These are phyloP conservation scores for Barypeithes pellucidus DNA, from an alignment of 2,888 invertebrate genomes.

Conservation along the genomic window DNA sequence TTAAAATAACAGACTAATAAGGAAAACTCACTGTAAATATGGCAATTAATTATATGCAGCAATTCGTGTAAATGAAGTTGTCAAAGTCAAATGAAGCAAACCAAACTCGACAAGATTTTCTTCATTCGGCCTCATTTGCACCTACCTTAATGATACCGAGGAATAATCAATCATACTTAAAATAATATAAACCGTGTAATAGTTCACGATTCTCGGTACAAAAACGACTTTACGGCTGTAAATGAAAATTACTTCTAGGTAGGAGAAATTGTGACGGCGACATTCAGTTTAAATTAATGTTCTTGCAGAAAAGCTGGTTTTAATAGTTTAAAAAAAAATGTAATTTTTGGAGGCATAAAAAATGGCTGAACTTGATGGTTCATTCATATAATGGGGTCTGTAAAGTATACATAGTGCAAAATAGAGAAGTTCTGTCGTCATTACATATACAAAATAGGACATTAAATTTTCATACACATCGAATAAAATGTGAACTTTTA, in stretches of 20 bases:
- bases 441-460: no score
- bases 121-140: conserved; percentile 43
- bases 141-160: conserved; percentile 37
- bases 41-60: conserved; percentile 27
- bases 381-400: no score
- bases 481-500: no score
- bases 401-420: no score
- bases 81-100: conserved; percentile 37
- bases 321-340: no score
- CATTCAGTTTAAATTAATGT: conserved; percentile 37
- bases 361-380: no score
- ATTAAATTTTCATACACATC: no score
- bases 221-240: conserved; percentile 29
- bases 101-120: conserved; percentile 40
- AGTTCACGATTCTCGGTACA: conserved; percentile 43
- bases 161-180: conserved; percentile 45
- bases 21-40: conserved; percentile 7
- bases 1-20: background rate
- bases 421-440: no score
- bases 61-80: conserved; percentile 38
- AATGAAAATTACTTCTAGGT: conserved; percentile 34
- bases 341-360: no score
- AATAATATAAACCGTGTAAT: conserved; percentile 46
- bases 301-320: conserved; percentile 8
- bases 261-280: conserved; percentile 35